These are phyloP conservation scores for Microctenopoma stevenorrisi DNA, from an alignment of 2,797 vertebrate species.

Conservation along the genomic window DNA sequence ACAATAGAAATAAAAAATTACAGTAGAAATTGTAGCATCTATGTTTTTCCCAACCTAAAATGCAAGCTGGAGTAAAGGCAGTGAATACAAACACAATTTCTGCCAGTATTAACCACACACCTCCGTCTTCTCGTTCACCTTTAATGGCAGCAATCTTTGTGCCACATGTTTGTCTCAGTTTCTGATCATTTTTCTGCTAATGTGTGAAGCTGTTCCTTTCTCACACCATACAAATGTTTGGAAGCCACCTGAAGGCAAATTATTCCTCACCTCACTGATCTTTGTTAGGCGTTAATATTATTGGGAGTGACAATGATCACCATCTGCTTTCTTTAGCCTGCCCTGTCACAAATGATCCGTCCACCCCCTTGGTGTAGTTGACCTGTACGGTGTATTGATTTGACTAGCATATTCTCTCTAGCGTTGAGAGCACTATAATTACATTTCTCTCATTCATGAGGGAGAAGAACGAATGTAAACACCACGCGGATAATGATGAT, in stretches of 20 bases:
- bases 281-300: conserved; percentile 47
- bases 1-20: not conserved
- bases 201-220: conserved; percentile 48
- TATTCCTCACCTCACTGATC: conserved; percentile 41
- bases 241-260: conserved; percentile 28
- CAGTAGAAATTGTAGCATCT: conserved; percentile 10
- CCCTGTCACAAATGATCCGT: conserved; percentile 32
- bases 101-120: conserved; percentile 30
- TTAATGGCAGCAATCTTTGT: conserved; percentile 31
- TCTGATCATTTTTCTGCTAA: conserved; percentile 54
- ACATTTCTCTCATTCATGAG: conserved; percentile 12
- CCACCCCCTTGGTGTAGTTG: conserved; percentile 29
- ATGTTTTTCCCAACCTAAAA: not conserved
- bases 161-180: conserved; percentile 41
- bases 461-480: conserved; percentile 13
- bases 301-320: conserved; percentile 49
- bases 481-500: conserved; percentile 11
- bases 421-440: not conserved
- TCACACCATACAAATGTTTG: not conserved
- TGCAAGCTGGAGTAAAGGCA: conserved; percentile 8
- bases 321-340: conserved; percentile 17
- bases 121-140: conserved; percentile 25
- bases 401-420: conserved; percentile 12
- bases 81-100: conserved; percentile 17
- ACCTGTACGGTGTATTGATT: conserved; percentile 13